These are phyloP conservation scores for Hafferia zeledoni DNA, from an alignment of 2,797 vertebrate genomes.

Conservation along the genomic window DNA sequence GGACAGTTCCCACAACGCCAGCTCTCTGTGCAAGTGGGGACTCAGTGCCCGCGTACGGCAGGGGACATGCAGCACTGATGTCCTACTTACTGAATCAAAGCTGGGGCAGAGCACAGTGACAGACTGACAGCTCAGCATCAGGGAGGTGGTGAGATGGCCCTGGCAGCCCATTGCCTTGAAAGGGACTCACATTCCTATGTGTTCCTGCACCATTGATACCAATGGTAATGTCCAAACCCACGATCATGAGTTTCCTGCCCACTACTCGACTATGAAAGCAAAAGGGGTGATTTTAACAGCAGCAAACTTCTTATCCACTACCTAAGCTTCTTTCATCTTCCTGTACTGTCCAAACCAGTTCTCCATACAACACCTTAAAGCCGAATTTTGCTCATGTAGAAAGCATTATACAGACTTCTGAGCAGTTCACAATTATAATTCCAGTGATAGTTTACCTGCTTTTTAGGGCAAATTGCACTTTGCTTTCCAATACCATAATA, in stretches of 20 bases:
- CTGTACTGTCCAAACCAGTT: background rate
- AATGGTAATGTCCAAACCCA: background rate
- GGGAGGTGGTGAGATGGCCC: background rate
- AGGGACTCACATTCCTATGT: background rate
- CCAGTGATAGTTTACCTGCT: background rate
- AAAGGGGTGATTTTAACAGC: background rate
- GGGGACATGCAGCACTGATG: background rate
- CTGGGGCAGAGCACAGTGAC: background rate
- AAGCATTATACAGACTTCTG: background rate
- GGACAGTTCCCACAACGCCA: background rate
- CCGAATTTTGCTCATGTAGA: background rate
- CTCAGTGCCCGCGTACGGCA: accelerated
- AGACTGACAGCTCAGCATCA: background rate
- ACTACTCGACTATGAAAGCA: background rate
- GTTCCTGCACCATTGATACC: background rate
- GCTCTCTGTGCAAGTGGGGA: background rate
- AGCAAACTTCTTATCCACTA: background rate
- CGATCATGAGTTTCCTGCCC: background rate
- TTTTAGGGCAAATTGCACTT: slow-evolving; percentile 1
- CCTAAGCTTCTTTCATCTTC: background rate
- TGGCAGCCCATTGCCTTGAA: background rate
- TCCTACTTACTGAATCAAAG: background rate
- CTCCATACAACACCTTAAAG: background rate
- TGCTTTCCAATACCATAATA: background rate
- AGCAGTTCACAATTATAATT: background rate